phyloP scores from a whole-genome alignment of 2,113 vertebrate genomes.

The Hemichromis elongatus region DNA sequence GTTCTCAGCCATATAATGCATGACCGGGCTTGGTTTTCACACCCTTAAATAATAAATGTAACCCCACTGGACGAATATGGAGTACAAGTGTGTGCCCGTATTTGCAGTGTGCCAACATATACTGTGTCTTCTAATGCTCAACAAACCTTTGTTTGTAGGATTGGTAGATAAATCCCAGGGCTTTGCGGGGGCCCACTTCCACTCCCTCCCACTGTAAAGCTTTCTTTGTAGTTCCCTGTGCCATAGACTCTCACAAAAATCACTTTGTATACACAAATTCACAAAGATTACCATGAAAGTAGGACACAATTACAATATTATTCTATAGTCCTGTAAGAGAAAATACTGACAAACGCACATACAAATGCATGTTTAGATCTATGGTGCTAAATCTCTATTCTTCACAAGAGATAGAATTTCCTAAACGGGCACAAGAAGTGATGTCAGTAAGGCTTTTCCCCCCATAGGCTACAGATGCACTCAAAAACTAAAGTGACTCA shows the following conservation, averaged over 20 bases:
- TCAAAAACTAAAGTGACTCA: neutral
- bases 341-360: neutral
- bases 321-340: neutral
- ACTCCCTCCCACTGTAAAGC: constrained; percentile 2
- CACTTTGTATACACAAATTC: neutral
- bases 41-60: constrained; percentile 62
- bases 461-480: neutral
- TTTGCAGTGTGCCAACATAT: constrained; percentile 12
- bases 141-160: constrained; percentile 47
- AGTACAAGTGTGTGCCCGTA: neutral
- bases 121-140: constrained; percentile 23
- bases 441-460: neutral
- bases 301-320: neutral
- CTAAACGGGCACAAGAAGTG: constrained; percentile 1
- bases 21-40: constrained; percentile 27
- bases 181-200: constrained; percentile 17
- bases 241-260: neutral
- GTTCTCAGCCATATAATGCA: constrained; percentile 22
- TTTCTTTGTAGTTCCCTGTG: constrained; percentile 25
- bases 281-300: neutral
- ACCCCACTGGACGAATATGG: constrained; percentile 9
- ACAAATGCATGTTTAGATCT: neutral
- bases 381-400: neutral
- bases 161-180: constrained; percentile 37
- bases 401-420: neutral